Evolutionary conservation across 1,140 invertebrate genomes (phyloP).

Genomic region (Drosophila ambigua): DNA sequence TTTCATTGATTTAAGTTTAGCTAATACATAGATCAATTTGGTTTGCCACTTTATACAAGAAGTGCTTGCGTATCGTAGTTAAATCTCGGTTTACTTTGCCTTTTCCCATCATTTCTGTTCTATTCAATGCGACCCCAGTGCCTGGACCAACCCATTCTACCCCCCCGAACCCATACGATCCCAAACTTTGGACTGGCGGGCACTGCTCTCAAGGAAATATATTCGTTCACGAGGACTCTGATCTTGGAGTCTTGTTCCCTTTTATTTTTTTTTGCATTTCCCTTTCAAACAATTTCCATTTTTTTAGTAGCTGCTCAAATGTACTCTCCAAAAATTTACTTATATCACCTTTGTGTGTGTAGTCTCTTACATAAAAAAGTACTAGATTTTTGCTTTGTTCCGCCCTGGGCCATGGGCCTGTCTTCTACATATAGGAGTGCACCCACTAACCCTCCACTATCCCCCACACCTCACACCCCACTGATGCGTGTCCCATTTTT

Average conservation of each 20-base stretch:
- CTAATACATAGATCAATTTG: constrained; percentile 72
- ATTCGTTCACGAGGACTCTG: not conserved
- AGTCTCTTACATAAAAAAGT: constrained; percentile 54
- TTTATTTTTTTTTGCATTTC: constrained; percentile 1
- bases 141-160: constrained; percentile 21
- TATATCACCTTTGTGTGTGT: constrained; percentile 46
- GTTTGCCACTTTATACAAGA: constrained; percentile 71
- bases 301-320: constrained; percentile 36
- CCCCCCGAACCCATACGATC: too few species aligned
- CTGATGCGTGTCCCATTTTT: too few species aligned
- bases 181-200: too few species aligned
- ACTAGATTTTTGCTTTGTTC: constrained; percentile 33
- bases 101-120: constrained; percentile 27
- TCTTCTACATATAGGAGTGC: constrained; percentile 42
- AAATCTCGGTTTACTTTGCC: constrained; percentile 26
- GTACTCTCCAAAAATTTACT: constrained; percentile 45
- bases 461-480: too few species aligned
- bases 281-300: constrained; percentile 38
- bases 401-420: constrained; percentile 16
- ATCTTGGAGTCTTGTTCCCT: constrained; percentile 3
- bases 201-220: constrained; percentile 1
- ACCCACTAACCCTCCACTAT: not conserved
- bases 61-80: constrained; percentile 55
- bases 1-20: constrained; percentile 72
- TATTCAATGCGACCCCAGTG: constrained; percentile 36